Conservation (phyloP, 2,888 invertebrate genomes). For the Trichacis sp. region DNA sequence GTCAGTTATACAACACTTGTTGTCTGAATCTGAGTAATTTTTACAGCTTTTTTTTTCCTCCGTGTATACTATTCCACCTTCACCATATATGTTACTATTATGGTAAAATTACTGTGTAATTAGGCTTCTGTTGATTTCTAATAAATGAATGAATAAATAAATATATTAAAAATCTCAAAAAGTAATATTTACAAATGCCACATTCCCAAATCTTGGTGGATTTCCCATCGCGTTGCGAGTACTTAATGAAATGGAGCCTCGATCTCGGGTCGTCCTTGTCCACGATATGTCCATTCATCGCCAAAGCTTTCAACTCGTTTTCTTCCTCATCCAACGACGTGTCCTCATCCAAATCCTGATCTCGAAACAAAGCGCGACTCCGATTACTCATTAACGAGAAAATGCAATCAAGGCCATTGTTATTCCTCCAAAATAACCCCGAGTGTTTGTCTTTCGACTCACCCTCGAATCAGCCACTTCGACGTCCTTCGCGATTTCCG, state of each 20-base stretch:
- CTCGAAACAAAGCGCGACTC: background rate
- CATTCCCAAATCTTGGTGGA: slow-evolving; percentile 81
- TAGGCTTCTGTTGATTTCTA: no score
- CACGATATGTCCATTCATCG: slow-evolving; percentile 58
- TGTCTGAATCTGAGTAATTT: no score
- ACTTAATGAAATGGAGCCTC: slow-evolving; percentile 76
- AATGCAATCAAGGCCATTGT: slow-evolving; percentile 17
- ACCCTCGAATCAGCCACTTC: slow-evolving; percentile 50
- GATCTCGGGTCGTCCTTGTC: slow-evolving; percentile 75
- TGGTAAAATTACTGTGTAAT: no score
- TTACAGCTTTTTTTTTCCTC: no score
- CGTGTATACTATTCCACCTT: no score
- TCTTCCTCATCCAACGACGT: slow-evolving; percentile 42
- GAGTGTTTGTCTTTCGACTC: no score
- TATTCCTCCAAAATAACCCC: no score
- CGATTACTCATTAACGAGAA: background rate
- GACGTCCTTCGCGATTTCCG: slow-evolving; percentile 52
- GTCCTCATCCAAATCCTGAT: slow-evolving; percentile 52
- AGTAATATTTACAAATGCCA: slow-evolving; percentile 78
- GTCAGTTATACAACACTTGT: no score
- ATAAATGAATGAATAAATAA: no score
- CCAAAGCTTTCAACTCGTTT: slow-evolving; percentile 43
- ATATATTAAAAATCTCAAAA: no score
- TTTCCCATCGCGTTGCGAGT: slow-evolving; percentile 77
- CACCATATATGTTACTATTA: no score